Percentiles rank a stretch among this genome's conserved stretches.
These are phyloP conservation scores for Xanthostigma xanthostigma DNA, from an alignment of 2,888 invertebrate genomes.

Conservation along the genomic window DNA sequence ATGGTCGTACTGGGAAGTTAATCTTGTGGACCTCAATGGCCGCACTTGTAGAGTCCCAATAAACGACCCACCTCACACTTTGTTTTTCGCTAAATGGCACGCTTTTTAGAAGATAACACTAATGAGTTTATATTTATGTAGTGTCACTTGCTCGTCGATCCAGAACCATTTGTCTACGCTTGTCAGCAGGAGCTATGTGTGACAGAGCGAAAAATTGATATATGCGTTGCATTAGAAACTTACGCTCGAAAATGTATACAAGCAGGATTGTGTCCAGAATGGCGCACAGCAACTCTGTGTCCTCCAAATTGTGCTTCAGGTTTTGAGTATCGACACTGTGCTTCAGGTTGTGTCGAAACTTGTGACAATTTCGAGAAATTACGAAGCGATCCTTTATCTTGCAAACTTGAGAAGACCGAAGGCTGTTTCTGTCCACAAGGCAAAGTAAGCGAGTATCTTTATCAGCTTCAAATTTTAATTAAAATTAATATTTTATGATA, in stretches of 20 bases:
- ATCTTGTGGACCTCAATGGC: too few species aligned
- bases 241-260: constrained; percentile 59
- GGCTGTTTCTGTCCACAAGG: constrained; percentile 77
- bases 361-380: constrained; percentile 44
- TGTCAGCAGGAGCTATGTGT: constrained; percentile 56
- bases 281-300: constrained; percentile 49
- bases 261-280: constrained; percentile 57
- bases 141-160: constrained; percentile 61
- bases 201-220: constrained; percentile 33
- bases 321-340: constrained; percentile 36
- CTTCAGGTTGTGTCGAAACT: constrained; percentile 45
- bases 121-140: constrained; percentile 20
- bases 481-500: too few species aligned
- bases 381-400: constrained; percentile 28
- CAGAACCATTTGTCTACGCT: constrained; percentile 45
- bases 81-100: background rate
- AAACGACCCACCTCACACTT: background rate
- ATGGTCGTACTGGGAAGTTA: too few species aligned
- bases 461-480: too few species aligned
- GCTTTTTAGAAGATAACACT: background rate
- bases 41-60: too few species aligned
- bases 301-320: constrained; percentile 42
- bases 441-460: constrained; percentile 29
- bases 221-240: constrained; percentile 50
- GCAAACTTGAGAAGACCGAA: constrained; percentile 39